Evolutionary conservation across 2,888 invertebrate species (phyloP).

Genomic region (Latrodectus hesperus): DNA sequence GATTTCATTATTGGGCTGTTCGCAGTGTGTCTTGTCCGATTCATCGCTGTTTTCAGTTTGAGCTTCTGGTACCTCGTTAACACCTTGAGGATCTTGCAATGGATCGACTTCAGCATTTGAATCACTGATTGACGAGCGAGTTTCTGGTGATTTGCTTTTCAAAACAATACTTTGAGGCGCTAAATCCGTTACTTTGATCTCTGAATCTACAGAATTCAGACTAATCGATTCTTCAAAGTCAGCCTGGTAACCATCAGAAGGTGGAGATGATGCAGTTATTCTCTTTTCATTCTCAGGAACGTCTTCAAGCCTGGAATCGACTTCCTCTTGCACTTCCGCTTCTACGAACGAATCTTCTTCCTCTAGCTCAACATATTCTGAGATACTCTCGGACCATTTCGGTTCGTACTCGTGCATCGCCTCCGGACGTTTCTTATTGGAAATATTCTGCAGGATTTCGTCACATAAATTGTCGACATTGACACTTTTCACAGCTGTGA

Average conservation of each 20-base stretch:
- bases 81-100: too few species aligned
- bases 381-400: slow-evolving; percentile 1
- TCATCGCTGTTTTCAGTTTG: neutral
- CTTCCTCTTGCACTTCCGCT: neutral
- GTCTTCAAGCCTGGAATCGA: neutral
- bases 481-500: slow-evolving; percentile 23
- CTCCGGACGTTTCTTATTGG: slow-evolving; percentile 9
- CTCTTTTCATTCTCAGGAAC: neutral
- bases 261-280: too few species aligned
- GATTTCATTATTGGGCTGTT: neutral
- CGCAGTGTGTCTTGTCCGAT: neutral
- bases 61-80: neutral
- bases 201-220: slow-evolving; percentile 6
- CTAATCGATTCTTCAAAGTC: slow-evolving; percentile 37
- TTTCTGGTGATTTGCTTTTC: neutral
- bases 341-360: slow-evolving; percentile 1
- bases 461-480: slow-evolving; percentile 31
- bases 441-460: slow-evolving; percentile 13
- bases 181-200: neutral
- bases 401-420: slow-evolving; percentile 8
- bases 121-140: neutral
- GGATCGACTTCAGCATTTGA: neutral
- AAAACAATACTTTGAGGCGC: neutral
- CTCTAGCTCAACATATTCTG: slow-evolving; percentile 34
- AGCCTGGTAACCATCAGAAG: slow-evolving; percentile 26